A percentile compares a stretch with the other conserved stretches of the same genome.
Conservation (phyloP, 2,113 vertebrate species). For the Mirounga angustirostris region DNA sequence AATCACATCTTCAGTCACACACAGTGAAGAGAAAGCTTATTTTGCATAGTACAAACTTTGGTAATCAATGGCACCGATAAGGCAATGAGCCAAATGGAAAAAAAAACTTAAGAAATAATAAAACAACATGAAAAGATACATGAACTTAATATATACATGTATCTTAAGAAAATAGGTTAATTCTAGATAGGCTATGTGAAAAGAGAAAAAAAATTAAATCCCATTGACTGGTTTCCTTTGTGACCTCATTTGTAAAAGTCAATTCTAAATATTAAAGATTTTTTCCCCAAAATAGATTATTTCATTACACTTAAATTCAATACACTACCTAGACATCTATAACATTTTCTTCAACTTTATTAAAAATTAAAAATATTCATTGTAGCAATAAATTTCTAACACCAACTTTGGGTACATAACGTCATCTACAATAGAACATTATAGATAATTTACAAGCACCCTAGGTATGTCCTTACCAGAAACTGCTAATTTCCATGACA, state of each 20-base stretch:
- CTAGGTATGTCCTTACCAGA: conserved; percentile 28
- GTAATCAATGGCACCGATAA: not conserved
- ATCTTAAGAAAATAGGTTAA: not conserved
- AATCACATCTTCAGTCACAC: conserved; percentile 2
- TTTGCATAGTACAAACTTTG: not conserved
- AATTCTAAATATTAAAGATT: not conserved
- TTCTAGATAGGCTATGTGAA: not conserved
- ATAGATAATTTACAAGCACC: conserved; percentile 69
- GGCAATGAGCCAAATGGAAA: not conserved
- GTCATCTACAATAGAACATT: not conserved
- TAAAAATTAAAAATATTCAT: conserved; percentile 45
- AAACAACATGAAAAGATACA: not conserved
- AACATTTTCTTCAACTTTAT: conserved; percentile 25
- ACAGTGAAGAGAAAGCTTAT: not conserved
- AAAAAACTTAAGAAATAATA: not conserved
- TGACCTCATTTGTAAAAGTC: not conserved
- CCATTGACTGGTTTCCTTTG: not conserved
- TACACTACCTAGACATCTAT: not conserved
- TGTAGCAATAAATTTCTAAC: not conserved
- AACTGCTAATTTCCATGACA: conserved; percentile 72
- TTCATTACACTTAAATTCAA: conserved; percentile 16
- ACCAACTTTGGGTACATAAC: conserved; percentile 72
- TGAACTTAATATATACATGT: not conserved
- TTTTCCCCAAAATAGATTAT: not conserved
- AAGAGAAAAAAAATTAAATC: not conserved